Evolutionary conservation across 2,888 invertebrate genomes (phyloP).

Genomic region (Eumacrocentrus americanus): DNA sequence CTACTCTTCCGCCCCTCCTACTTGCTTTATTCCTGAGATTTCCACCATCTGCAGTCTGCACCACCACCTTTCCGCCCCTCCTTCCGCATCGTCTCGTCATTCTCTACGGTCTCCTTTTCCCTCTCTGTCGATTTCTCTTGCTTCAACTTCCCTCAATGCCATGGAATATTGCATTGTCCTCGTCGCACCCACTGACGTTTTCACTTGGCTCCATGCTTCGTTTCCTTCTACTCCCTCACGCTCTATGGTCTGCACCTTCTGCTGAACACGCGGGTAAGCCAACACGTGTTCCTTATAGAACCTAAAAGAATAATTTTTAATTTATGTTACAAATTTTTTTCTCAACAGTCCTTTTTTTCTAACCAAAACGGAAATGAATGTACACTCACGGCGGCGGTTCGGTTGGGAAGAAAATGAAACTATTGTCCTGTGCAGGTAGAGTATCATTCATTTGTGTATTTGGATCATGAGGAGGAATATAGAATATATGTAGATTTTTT

Average conservation of each 20-base stretch:
- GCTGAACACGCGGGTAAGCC: conserved; percentile 6
- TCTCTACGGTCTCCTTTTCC: not conserved
- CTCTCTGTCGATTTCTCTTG: not conserved
- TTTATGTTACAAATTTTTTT: not conserved
- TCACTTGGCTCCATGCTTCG: conserved; percentile 32
- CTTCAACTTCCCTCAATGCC: conserved; percentile 24
- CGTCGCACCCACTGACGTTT: conserved; percentile 51
- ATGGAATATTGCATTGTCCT: too few species aligned
- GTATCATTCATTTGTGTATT: too few species aligned
- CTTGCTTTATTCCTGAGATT: conserved; percentile 46
- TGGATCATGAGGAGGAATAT: not conserved
- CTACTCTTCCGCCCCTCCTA: conserved; percentile 22
- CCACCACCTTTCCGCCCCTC: conserved; percentile 27
- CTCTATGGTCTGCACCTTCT: conserved; percentile 25
- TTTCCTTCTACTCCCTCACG: conserved; percentile 16
- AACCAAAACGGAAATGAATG: not conserved
- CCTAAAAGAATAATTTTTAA: not conserved
- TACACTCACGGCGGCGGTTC: not conserved
- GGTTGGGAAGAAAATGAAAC: too few species aligned
- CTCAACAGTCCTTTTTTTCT: not conserved
- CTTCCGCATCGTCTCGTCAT: conserved; percentile 26
- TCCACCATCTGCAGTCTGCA: conserved; percentile 43
- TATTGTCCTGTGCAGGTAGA: not conserved
- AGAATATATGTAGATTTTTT: not conserved
- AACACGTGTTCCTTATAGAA: not conserved